Base-by-base conservation (phyloP, 1,140 invertebrate species). In the Dufourea novaeangliae region DNA sequence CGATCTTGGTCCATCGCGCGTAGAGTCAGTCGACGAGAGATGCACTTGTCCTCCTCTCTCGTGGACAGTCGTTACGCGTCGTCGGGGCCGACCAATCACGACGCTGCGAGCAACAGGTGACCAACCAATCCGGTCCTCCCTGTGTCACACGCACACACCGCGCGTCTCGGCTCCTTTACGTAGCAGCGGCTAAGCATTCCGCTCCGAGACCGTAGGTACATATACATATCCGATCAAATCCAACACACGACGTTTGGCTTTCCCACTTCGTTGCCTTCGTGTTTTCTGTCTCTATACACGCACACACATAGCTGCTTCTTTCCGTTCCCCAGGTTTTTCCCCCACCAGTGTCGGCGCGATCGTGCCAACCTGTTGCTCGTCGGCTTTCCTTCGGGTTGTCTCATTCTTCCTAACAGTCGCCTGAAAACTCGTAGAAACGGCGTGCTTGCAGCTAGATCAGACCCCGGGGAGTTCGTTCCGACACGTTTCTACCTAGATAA, bases 21-120 rank as follows among this genome's bases (percentile, higher is more conserved):
- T 74, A 70, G 64, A 80, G n/a, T 7, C 61, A 66, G 32, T 20
- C 25, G 72, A 34, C 46, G 59, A n/a, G n/a, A n/a, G n/a, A 67
- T 83, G 83, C 86, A 89, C 84, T 88, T 88, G 84, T 87, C 82
- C 87, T 84, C 46, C 62, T 87, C 73, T 69, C n/a, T n/a, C n/a
- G n/a, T n/a, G n/a, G 71, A 73, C 78, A 70, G 61, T 71, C 76
- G 87, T 87, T 87, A 86, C 82, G 76, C 86, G 79, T 83, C 78
- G 79, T 34, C 78, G 79, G 64, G 78, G 56, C 57, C 72, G 81
- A 52, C 89, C 91, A 92, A 91, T 90, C 79, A 76, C 73, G n/a
- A n/a, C n/a, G 54, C 22, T 27, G 62, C 62, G 63, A 80, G 90
- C 88, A 92, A 91, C 91, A 92, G 90, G 90, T 92, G 90, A 88